These are phyloP conservation scores for Macquaria ambigua DNA, from an alignment of 2,113 vertebrate species.

Conservation along the genomic window DNA sequence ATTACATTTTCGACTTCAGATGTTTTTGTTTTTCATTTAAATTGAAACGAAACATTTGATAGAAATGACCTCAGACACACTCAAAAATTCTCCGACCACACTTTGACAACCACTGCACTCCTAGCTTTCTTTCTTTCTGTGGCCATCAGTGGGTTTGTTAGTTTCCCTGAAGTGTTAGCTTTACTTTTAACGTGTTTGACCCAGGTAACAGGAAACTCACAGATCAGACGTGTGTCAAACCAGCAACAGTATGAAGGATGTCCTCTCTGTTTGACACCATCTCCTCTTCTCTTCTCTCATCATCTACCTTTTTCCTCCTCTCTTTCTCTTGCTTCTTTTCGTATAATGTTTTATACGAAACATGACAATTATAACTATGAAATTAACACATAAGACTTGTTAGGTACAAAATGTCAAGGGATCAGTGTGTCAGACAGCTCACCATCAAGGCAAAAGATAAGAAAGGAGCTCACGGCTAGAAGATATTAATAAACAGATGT, in stretches of 20 bases:
- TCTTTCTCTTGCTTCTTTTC: background rate
- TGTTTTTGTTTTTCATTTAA: background rate
- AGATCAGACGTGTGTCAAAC: no score
- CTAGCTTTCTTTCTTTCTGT: background rate
- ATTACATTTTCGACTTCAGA: background rate
- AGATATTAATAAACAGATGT: background rate
- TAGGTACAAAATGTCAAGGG: no score
- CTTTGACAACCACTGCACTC: background rate
- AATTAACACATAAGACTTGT: background rate
- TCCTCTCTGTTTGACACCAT: no score
- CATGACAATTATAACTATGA: no score
- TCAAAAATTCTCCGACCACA: no score
- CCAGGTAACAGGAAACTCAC: background rate
- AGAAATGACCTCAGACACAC: background rate
- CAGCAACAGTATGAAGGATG: no score
- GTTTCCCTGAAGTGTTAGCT: slow-evolving; percentile 1
- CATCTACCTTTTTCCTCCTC: background rate
- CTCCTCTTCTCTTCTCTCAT: background rate
- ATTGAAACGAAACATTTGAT: background rate
- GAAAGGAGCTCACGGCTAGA: background rate
- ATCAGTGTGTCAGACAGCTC: no score
- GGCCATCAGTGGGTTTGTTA: background rate
- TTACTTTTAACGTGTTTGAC: background rate
- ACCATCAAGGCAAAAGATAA: background rate
- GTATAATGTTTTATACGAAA: background rate